Conservation (phyloP, 2,113 vertebrate genomes). For the Petroica traversi region DNA sequence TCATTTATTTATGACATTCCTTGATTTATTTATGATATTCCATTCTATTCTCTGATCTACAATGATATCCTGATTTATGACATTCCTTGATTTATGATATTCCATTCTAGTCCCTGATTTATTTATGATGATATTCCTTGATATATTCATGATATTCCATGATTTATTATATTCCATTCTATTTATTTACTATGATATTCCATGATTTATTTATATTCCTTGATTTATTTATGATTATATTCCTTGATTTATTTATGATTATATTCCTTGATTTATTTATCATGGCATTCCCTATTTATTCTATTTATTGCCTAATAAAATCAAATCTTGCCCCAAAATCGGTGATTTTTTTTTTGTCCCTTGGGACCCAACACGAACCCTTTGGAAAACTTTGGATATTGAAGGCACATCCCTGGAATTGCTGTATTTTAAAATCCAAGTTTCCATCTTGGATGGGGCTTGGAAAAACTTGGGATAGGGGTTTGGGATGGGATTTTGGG, state of each 20-base stretch:
- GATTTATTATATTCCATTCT: background rate
- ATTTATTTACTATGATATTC: background rate
- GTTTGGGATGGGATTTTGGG: background rate
- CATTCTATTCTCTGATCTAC: background rate
- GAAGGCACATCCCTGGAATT: background rate
- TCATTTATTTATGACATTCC: background rate
- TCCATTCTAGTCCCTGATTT: background rate
- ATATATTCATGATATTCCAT: background rate
- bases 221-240: background rate
- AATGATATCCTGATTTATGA: background rate
- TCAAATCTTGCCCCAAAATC: background rate
- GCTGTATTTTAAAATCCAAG: background rate
- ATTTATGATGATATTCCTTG: background rate
- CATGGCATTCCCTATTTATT: constrained; percentile 15
- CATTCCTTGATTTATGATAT: background rate
- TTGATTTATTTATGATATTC: background rate
- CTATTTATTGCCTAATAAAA: constrained; percentile 54
- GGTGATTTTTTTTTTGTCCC: background rate
- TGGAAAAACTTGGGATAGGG: background rate
- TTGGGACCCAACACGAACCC: background rate
- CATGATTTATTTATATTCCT: background rate
- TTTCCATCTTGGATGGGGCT: background rate
- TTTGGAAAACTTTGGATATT: background rate
- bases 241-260: too few relatives aligned
- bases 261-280: constrained; percentile 19